Evolutionary conservation across 1,140 invertebrate genomes (phyloP).

Genomic region (Trichoplusia ni): DNA sequence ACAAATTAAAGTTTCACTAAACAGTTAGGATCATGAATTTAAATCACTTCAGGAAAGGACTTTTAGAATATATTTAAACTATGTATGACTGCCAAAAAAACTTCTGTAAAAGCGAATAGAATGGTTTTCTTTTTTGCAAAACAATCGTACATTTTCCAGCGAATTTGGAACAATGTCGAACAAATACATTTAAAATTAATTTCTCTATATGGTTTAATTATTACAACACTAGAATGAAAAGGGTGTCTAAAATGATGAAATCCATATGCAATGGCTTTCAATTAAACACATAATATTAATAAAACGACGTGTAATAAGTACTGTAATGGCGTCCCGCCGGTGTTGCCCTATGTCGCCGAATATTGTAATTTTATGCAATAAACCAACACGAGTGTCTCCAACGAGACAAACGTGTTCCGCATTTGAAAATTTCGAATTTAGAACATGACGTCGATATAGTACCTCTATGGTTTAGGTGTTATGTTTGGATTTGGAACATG

Average conservation of each 20-base stretch:
- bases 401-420: slow-evolving; percentile 43
- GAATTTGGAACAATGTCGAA: no score
- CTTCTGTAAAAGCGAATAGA: no score
- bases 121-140: no score
- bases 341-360: slow-evolving; percentile 22
- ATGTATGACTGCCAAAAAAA: no score
- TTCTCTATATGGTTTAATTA: not conserved
- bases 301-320: slow-evolving; percentile 26
- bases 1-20: no score
- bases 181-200: no score
- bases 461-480: slow-evolving; percentile 4
- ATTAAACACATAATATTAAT: slow-evolving; percentile 22
- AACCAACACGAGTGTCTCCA: slow-evolving; percentile 35
- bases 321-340: slow-evolving; percentile 9
- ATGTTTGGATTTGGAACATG: not conserved
- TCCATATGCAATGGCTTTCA: not conserved
- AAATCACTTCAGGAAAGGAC: no score
- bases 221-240: no score
- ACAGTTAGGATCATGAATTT: no score
- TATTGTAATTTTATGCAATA: slow-evolving; percentile 56
- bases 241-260: no score
- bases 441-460: slow-evolving; percentile 20
- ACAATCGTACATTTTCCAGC: no score
- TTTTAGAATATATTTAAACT: no score
- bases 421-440: slow-evolving; percentile 43